phyloP scores from a whole-genome alignment of 2,797 vertebrate genomes.

The Poecilia picta region DNA sequence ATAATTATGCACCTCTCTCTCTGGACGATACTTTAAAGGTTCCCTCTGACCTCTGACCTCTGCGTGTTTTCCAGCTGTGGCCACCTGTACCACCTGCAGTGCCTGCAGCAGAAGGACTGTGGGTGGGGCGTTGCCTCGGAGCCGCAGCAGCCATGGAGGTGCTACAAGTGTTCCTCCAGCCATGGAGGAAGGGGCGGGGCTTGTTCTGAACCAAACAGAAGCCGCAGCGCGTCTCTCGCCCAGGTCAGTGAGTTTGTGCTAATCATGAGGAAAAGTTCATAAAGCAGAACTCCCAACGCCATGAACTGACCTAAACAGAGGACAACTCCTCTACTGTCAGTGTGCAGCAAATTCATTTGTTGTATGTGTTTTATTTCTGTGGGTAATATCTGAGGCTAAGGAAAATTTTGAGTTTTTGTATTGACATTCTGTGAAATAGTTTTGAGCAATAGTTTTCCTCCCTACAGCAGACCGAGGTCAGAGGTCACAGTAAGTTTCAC shows the following conservation, averaged over 20 bases:
- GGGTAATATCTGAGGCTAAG: neutral
- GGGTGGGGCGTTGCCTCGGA: slow-evolving; percentile 75
- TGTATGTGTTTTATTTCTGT: neutral
- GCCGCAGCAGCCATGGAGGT: slow-evolving; percentile 86
- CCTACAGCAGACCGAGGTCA: neutral
- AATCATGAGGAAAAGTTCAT: neutral
- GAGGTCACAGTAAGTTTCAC: neutral
- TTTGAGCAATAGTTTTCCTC: neutral
- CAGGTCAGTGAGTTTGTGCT: slow-evolving; percentile 82
- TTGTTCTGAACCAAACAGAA: slow-evolving; percentile 73
- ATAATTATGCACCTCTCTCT: neutral
- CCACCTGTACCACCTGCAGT: slow-evolving; percentile 93
- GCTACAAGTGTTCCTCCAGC: slow-evolving; percentile 92
- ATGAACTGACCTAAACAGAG: neutral
- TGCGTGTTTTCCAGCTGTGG: slow-evolving; percentile 85
- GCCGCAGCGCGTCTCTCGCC: slow-evolving; percentile 79
- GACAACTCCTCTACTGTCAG: neutral
- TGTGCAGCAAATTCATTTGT: neutral
- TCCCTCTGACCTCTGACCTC: neutral
- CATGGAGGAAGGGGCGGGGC: slow-evolving; percentile 81
- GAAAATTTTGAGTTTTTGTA: neutral
- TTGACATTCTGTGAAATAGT: neutral
- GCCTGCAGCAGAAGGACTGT: slow-evolving; percentile 90
- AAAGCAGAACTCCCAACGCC: neutral
- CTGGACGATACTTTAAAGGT: neutral